Base-by-base conservation (phyloP, 2,797 vertebrate species). In the Valencia hispanica region DNA sequence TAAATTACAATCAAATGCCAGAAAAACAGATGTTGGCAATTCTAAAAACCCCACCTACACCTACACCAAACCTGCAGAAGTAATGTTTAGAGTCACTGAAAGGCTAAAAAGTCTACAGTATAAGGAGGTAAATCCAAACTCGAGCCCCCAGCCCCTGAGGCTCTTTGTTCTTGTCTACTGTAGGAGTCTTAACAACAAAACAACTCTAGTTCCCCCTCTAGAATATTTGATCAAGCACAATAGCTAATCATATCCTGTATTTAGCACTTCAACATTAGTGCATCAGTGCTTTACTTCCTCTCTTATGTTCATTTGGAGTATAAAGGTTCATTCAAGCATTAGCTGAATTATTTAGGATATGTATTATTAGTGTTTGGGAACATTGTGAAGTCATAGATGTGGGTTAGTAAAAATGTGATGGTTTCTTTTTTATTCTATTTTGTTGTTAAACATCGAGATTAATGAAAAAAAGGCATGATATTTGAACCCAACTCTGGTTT, bases 111-210 rank as follows among this genome's bases (percentile, higher is more conserved):
- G 61, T 66, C 25, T 25, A 27, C 39, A 5, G 25, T 43, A 45
- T 43, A 10, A n/a, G 25, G 25, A 91, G 79, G 82, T 89, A 84
- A 89, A 92, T 77, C 68, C 86, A 88, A 85, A 88, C 81, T 79
- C 72, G 75, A 80, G 89, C 89, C 92, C 92, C 73, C 82, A 87
- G 84, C 74, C 73, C 85, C 72, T 41, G 68, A 82, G 81, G 87
- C 84, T 61, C 75, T 72, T 82, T 79, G 75, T 70, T 77, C 81
- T 72, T 86, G 57, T 70, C 66, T 48, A 20, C 68, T 86, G 79
- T 77, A 81, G 79, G 81, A 83, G 80, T 81, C 84, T 85, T 68
- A 45, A 75, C 82, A 84, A 83, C 80, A 79, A 41, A 85, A 81
- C 81, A 87, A 61, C 63, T 80, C 51, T 17, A 57, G 70, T 63